Base-by-base conservation (phyloP, 2,113 vertebrate genomes). In the Actenoides hombroni region DNA sequence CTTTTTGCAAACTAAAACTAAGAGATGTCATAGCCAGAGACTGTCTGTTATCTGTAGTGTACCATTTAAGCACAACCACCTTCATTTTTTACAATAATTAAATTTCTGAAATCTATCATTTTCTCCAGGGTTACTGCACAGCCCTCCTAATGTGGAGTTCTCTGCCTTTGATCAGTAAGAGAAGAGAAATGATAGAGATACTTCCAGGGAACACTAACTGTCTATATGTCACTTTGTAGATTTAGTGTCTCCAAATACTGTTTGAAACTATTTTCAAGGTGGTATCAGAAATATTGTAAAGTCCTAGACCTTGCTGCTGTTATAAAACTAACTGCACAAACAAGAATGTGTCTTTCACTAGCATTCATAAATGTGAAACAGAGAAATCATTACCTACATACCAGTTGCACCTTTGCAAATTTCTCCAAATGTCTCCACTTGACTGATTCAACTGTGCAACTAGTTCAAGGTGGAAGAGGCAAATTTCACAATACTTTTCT, bases 61-160 rank as follows among this genome's bases (percentile, higher is more conserved):
- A 71, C 26, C 56, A 68, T 40, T 82, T 84, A 81, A 80, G 23
- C 19, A 63, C 10, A 89, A 82, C n/a, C 26, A 75, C 31, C 15
- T 73, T 75, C 35, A 79, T 64, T 88, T 92, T 93, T 70, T 25
- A 75, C 25, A 90, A 79, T 80, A 95, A 88, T 90, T 86, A 84
- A 5, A 75, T 82, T 93, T 78, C 42, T 86, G 71, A 90, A 57
- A 88, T 63, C 75, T 92, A 14, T 54, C 3, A 29, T 84, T 94
- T 94, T 92, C 33, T 83, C 18, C 65, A 68, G 61, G 5, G 18
- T 44, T 92, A 46, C 49, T 40, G 39, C 26, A 79, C 42, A 86
- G 57, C 13, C 29, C 51, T 57, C 67, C 49, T 64, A 89, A 82
- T 29, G 19, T 21, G 87, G 39, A 85, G 31, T n/a, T 91, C 44